These are phyloP conservation scores for Eristalis arbustorum DNA, from an alignment of 2,888 invertebrate species.

Conservation along the genomic window DNA sequence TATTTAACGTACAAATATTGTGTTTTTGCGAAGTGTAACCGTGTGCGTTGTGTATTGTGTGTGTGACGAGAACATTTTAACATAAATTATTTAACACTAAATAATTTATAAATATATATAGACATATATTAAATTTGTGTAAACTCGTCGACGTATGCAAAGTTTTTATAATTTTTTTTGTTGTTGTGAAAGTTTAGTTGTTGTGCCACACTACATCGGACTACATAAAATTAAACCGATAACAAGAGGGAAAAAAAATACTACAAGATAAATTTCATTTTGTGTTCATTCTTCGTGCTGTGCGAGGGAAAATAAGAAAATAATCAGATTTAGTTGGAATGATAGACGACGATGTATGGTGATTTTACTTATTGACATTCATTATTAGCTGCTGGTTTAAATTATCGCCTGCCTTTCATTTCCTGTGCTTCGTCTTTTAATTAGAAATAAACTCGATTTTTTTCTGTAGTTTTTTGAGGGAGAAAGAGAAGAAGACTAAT, in stretches of 20 bases:
- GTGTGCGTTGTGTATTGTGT: neutral
- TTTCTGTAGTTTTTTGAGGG: neutral
- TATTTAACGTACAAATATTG: neutral
- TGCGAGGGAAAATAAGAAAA: neutral
- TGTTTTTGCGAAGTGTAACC: neutral
- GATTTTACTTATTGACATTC: conserved; percentile 4
- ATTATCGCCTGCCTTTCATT: neutral
- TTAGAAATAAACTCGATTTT: too few species aligned
- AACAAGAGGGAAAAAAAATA: conserved; percentile 26
- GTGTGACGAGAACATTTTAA: neutral
- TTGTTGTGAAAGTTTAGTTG: conserved; percentile 56
- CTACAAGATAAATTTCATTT: conserved; percentile 28
- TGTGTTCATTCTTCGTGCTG: neutral
- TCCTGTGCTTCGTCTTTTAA: conserved; percentile 1
- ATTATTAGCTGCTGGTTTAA: conserved; percentile 4
- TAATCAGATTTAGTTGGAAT: neutral
- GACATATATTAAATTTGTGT: neutral
- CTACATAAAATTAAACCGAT: neutral
- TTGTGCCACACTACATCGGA: neutral
- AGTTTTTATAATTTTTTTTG: conserved; percentile 42
- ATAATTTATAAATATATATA: neutral
- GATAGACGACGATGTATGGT: conserved; percentile 8
- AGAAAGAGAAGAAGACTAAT: neutral
- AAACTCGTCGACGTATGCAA: conserved; percentile 15
- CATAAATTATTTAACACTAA: neutral